Conservation (phyloP, 2,113 vertebrate genomes). For the Sylvia atricapilla region DNA sequence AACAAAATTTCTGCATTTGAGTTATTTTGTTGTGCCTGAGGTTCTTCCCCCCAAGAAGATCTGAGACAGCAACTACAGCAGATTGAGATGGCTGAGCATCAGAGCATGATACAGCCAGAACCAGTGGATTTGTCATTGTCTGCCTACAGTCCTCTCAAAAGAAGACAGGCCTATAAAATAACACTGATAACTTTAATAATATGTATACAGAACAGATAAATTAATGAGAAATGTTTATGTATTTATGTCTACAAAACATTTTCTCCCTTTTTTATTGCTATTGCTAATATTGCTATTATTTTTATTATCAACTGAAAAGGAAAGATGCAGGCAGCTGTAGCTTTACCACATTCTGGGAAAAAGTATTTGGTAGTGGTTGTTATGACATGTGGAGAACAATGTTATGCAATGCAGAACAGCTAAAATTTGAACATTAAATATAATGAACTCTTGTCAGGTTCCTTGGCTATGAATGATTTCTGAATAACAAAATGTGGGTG, state of each 20-base stretch:
- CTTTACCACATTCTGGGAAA: not conserved
- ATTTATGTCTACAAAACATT: not conserved
- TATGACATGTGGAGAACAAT: not conserved
- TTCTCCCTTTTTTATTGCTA: not conserved
- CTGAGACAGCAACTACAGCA: not conserved
- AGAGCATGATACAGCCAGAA: not conserved
- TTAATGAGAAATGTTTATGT: not conserved
- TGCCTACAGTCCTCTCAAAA: not conserved
- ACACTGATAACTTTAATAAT: not conserved
- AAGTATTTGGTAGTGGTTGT: not conserved
- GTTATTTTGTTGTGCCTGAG: not conserved
- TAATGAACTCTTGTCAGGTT: not conserved
- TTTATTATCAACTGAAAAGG: not conserved
- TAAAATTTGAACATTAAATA: not conserved
- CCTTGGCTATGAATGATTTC: not conserved
- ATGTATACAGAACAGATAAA: not conserved
- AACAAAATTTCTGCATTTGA: not conserved
- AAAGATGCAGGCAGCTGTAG: not conserved
- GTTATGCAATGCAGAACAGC: not conserved
- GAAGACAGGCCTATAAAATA: not conserved
- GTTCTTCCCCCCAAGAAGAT: not conserved
- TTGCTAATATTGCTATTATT: no score
- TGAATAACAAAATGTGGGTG: not conserved
- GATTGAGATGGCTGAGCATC: not conserved
- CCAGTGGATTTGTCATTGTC: conserved; percentile 6